phyloP scores from a whole-genome alignment of 2,888 invertebrate genomes.

The Mechanitis messenoides region DNA sequence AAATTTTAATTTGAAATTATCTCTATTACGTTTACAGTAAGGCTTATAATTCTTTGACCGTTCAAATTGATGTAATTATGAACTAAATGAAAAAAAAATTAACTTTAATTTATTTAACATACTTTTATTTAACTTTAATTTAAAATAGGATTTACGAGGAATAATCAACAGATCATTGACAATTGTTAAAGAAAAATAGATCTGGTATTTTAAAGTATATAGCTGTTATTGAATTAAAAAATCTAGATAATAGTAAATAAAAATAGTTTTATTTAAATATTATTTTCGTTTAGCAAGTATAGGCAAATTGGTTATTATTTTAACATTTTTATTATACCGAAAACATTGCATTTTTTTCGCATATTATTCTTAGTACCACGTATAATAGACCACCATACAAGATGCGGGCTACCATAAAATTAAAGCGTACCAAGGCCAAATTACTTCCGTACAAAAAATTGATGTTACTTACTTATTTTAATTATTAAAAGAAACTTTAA shows the following conservation, averaged over 20 bases:
- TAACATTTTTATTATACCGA: not conserved
- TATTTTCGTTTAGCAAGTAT: too few relatives aligned
- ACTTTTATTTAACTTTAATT: too few relatives aligned
- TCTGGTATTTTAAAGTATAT: too few relatives aligned
- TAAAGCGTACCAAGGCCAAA: not conserved
- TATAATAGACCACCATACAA: slow-evolving; percentile 1
- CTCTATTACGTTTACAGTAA: not conserved
- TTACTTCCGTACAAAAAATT: not conserved
- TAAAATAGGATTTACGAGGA: too few relatives aligned
- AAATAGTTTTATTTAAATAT: too few relatives aligned
- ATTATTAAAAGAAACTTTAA: too few relatives aligned
- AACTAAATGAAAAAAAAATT: slow-evolving; percentile 24
- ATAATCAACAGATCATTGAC: too few relatives aligned
- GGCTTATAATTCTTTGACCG: not conserved
- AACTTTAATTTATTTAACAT: not conserved
- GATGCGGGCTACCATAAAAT: slow-evolving; percentile 4
- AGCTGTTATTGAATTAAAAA: too few relatives aligned
- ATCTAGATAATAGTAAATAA: too few relatives aligned
- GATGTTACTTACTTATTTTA: not conserved
- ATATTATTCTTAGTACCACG: not conserved
- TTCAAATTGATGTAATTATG: slow-evolving; percentile 20
- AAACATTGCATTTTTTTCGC: not conserved
- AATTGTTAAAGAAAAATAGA: too few relatives aligned
- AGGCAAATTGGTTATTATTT: too few relatives aligned
- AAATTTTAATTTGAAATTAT: not conserved